Evolutionary conservation across 2,888 invertebrate genomes (phyloP), one percentile per base, ranked within the genome.

Genomic region (Lithophane socia): DNA sequence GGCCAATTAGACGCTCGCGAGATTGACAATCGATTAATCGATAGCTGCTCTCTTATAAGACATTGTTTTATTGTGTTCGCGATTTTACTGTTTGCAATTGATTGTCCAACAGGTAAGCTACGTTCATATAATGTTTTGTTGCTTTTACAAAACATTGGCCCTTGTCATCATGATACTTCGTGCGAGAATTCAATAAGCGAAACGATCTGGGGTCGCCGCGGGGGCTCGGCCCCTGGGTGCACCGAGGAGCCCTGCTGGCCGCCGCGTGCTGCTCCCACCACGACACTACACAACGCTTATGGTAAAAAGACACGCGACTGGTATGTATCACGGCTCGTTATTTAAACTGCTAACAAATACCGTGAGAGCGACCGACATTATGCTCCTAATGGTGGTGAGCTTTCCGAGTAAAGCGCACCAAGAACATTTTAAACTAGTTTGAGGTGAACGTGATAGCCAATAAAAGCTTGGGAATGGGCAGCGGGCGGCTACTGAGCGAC

Each of bases 401-500:
- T 90, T 94, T 95, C 94, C 92, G 89, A 91, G 94, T 94, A 95
- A 93, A 92, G 90, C 92, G 90, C 93, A 94, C 94, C 93, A 94
- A 93, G 90, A 92, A 91, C 93, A 93, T 95, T 94, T 91, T 86
- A 95, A 95, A 96, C 96, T 94, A 93, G 96, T 96, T 95, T 95
- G 92, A 93, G 92, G 93, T 93, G 91, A 91, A 92, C 92, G 88
- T 95, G 94, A 95, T 95, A 94, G 95, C 93, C 94, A 95, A 95
- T 96, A 96, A 96, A 95, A 93, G 93, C 92, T 90, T 91, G 90
- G 90, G 92, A 95, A 95, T 95, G 95, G 94, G 92, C 92, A 91
- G 91, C 91, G 90, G 89, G 88, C 92, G 91, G 92, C 95, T 94
- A 94, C 95, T 90, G 94, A 93, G 92, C 84, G 92, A 92, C 94